Evolutionary conservation across 2,113 vertebrate species (phyloP), one percentile per base, ranked within the genome.

Genomic region (Lophura nycthemera): DNA sequence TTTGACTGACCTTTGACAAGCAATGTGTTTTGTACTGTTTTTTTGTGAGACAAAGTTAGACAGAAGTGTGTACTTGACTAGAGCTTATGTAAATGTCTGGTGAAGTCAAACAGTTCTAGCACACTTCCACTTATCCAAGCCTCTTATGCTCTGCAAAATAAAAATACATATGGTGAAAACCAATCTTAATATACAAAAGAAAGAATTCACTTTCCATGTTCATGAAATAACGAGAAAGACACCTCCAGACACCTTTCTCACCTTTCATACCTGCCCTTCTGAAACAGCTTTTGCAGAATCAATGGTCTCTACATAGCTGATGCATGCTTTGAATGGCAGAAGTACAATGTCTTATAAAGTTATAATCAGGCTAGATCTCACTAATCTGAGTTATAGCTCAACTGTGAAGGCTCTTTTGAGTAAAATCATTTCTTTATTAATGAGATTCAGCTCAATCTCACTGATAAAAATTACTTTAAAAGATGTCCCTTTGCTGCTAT

Each of bases 371-470:
- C 60, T 96, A 92, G 92, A 95, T 97, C 91, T 95, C 88, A 83
- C 95, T 94, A 96, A 97, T 97, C 97, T 98, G 91, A 97, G 97
- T 96, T 97, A 97, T 87, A 96, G 91, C 97, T 97, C 96, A 95
- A 82, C 92, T 96, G 87, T 93, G 92, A 97, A 95, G 93, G 94
- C 91, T 95, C 96, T 98, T 98, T 97, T 97, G 96, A 98, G 96
- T 97, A 97, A 98, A 97, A 97, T 89, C 34, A 94, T 95, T 95
- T 97, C 96, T 97, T 98, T 97, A 97, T 98, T 98, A 98, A 98
- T 98, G 97, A 98, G 97, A 98, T 97, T 97, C 97, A 94, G 89
- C 87, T 95, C 96, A 93, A 96, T 97, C 95, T 97, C 59, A 59
- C 97, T 97, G 97, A 98, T 97, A 97, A 98, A 98, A 98, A 97